These are phyloP conservation scores for Progne subis DNA, from an alignment of 2,113 vertebrate species.

Conservation along the genomic window DNA sequence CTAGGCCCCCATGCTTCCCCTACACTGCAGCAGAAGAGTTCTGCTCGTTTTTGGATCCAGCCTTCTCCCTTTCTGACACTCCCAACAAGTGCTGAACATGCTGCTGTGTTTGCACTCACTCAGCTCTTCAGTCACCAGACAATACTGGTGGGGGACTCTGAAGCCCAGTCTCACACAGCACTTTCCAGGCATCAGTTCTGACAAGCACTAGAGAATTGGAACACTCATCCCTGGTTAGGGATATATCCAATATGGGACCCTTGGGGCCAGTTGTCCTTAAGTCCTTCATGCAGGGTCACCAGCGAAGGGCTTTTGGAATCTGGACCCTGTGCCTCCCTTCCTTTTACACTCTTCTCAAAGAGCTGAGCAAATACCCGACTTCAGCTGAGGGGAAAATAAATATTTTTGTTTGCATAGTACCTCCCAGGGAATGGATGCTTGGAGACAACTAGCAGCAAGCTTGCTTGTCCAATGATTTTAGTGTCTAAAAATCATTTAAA, in stretches of 20 bases:
- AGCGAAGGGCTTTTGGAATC: neutral
- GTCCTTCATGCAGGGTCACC: neutral
- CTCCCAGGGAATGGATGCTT: neutral
- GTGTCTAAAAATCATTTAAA: neutral
- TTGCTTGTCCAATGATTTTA: neutral
- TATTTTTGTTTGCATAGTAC: neutral
- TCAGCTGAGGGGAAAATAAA: neutral
- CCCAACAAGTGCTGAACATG: neutral
- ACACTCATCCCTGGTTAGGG: neutral
- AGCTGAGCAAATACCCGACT: neutral
- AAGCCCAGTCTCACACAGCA: neutral
- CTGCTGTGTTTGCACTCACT: neutral
- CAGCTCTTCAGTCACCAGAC: neutral
- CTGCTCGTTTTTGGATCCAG: neutral
- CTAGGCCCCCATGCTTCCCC: accelerated
- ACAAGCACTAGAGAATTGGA: neutral
- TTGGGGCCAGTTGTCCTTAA: neutral
- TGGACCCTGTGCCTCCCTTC: neutral
- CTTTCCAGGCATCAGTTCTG: accelerated
- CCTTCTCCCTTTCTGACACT: neutral
- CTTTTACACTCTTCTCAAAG: neutral
- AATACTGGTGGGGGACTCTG: accelerated
- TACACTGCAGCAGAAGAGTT: neutral
- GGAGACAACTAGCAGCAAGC: neutral
- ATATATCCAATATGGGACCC: accelerated